These are phyloP conservation scores for Tenualosa thibaudeaui DNA, from an alignment of 2,797 vertebrate genomes.

Conservation along the genomic window DNA sequence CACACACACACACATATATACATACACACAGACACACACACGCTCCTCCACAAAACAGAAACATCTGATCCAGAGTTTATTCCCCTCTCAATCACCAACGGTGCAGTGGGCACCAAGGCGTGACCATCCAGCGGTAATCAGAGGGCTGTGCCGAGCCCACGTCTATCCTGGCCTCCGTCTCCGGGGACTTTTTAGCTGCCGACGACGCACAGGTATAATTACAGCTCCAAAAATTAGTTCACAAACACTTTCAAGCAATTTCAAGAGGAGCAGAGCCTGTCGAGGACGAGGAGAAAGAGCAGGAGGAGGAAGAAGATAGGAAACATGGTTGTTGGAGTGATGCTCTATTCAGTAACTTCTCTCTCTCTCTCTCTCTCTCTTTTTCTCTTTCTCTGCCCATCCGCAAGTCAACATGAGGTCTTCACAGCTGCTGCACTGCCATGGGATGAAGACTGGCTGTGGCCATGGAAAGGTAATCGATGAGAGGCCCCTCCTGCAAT, in stretches of 20 bases:
- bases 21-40: background rate
- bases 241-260: slow-evolving; percentile 28
- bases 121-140: slow-evolving; percentile 33
- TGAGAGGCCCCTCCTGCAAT: slow-evolving; percentile 63
- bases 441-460: slow-evolving; percentile 56
- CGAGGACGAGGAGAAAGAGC: background rate
- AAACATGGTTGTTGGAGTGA: slow-evolving; percentile 7
- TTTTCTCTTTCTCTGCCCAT: background rate
- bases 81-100: slow-evolving; percentile 52
- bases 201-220: slow-evolving; percentile 33
- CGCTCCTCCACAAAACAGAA: background rate
- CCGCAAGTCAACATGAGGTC: slow-evolving; percentile 28
- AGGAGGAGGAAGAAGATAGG: background rate
- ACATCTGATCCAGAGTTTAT: slow-evolving; percentile 17
- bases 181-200: slow-evolving; percentile 22
- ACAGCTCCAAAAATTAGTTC: slow-evolving; percentile 22
- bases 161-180: background rate
- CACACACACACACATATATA: background rate
- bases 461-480: slow-evolving; percentile 58
- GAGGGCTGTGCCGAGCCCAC: background rate
- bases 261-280: background rate
- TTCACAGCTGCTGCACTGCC: slow-evolving; percentile 29
- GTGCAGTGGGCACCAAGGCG: slow-evolving; percentile 27
- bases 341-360: slow-evolving; percentile 19
- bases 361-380: slow-evolving; percentile 21